Evolutionary conservation across 2,888 invertebrate genomes (phyloP).

Genomic region (Tiphia femorata): DNA sequence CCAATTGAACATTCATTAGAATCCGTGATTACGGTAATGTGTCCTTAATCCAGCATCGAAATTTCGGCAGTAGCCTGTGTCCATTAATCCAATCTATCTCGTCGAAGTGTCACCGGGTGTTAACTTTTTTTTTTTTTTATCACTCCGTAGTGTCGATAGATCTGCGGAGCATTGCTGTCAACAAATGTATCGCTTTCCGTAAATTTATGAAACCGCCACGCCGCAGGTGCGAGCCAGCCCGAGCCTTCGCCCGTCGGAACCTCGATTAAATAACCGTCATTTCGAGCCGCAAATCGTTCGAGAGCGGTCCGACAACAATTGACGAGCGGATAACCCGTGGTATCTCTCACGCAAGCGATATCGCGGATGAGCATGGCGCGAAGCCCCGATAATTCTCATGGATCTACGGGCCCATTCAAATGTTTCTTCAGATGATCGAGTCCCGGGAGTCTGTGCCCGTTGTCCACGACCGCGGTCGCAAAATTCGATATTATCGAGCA

Average conservation of each 20-base stretch:
- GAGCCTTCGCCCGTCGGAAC: slow-evolving; percentile 28
- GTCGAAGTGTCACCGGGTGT: not conserved
- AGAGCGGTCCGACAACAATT: slow-evolving; percentile 40
- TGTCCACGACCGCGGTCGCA: too few species aligned
- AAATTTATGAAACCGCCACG: slow-evolving; percentile 31
- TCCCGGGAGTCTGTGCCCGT: not conserved
- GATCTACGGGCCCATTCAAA: slow-evolving; percentile 5
- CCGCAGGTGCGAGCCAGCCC: slow-evolving; percentile 18
- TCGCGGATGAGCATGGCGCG: slow-evolving; percentile 30
- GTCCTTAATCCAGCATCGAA: too few species aligned
- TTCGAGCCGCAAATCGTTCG: slow-evolving; percentile 39
- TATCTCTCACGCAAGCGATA: slow-evolving; percentile 22
- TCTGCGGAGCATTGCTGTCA: not conserved
- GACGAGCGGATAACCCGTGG: slow-evolving; percentile 32
- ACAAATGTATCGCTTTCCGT: slow-evolving; percentile 6
- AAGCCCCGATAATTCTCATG: slow-evolving; percentile 29
- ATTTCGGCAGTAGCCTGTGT: too few species aligned
- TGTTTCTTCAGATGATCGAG: not conserved
- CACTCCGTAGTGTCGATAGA: slow-evolving; percentile 8
- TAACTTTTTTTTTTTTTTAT: not conserved
- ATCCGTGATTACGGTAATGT: too few species aligned
- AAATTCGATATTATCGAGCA: too few species aligned
- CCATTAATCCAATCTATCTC: too few species aligned
- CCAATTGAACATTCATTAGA: too few species aligned
- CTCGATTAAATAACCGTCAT: slow-evolving; percentile 50